Evolutionary conservation across 2,113 vertebrate genomes (phyloP).

Genomic region (Hemicordylus capensis): DNA sequence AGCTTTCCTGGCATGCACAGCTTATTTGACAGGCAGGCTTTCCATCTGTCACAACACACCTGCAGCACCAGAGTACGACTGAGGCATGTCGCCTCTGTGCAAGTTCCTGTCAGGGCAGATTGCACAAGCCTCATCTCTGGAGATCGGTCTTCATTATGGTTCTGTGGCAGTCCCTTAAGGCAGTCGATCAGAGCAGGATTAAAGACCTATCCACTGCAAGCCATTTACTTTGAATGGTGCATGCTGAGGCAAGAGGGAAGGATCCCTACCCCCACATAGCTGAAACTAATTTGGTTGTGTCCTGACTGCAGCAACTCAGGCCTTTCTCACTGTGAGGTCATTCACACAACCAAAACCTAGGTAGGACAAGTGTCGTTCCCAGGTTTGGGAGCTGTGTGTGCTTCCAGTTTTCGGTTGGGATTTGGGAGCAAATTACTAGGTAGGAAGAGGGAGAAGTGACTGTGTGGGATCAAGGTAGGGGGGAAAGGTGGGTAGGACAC

Average conservation of each 20-base stretch:
- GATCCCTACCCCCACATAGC: not conserved
- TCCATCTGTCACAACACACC: not conserved
- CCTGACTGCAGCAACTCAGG: too few species aligned
- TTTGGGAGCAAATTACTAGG: too few species aligned
- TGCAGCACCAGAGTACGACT: not conserved
- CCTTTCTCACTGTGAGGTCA: too few species aligned
- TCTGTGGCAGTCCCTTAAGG: not conserved
- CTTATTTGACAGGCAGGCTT: not conserved
- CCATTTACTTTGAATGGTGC: not conserved
- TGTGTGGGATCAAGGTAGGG: too few species aligned
- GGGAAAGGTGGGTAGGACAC: too few species aligned
- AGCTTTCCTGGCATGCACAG: not conserved
- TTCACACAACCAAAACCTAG: too few species aligned
- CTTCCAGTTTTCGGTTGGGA: too few species aligned
- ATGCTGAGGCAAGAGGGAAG: not conserved
- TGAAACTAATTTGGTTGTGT: too few species aligned
- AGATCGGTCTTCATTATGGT: not conserved
- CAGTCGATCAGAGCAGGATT: not conserved
- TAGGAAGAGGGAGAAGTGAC: too few species aligned
- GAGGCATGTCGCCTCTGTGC: not conserved
- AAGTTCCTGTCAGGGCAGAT: not conserved
- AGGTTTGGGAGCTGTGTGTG: too few species aligned
- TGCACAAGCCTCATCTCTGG: not conserved
- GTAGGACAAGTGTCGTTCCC: too few species aligned
- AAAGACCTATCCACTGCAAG: too few species aligned